phyloP scores from a whole-genome alignment of 1,140 invertebrate species.

The Drosophila mayri region DNA sequence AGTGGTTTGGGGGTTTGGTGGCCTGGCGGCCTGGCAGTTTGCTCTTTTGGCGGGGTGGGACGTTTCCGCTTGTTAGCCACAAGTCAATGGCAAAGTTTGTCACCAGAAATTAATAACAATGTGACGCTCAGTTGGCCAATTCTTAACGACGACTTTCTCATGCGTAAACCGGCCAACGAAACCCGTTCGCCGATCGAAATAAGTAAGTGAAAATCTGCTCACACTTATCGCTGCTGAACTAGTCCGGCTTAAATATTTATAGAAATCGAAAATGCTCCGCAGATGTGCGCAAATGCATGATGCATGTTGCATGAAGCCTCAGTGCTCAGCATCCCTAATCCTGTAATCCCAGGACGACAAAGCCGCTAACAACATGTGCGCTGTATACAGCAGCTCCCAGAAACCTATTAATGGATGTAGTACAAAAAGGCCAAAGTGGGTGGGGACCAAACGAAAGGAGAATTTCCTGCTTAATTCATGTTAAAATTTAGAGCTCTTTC shows the following conservation, averaged over 20 bases:
- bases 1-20: conserved; percentile 31
- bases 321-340: conserved; percentile 18
- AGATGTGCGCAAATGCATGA: conserved; percentile 11
- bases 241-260: conserved; percentile 44
- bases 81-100: conserved; percentile 79
- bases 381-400: not conserved
- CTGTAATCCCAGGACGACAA: conserved; percentile 22
- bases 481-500: not conserved
- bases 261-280: conserved; percentile 32
- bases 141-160: conserved; percentile 71
- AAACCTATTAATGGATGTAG: not conserved
- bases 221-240: conserved; percentile 16
- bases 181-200: conserved; percentile 58
- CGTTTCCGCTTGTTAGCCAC: conserved; percentile 76
- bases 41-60: conserved; percentile 9
- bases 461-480: not conserved
- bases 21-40: conserved; percentile 22
- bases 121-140: conserved; percentile 76
- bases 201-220: conserved; percentile 60
- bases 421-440: not conserved
- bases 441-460: not conserved
- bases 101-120: conserved; percentile 82
- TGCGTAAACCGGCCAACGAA: conserved; percentile 60
- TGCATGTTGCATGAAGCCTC: conserved; percentile 8
- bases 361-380: conserved; percentile 19